These are phyloP conservation scores for Tipula vernalis DNA, from an alignment of 2,888 invertebrate genomes.

Conservation along the genomic window DNA sequence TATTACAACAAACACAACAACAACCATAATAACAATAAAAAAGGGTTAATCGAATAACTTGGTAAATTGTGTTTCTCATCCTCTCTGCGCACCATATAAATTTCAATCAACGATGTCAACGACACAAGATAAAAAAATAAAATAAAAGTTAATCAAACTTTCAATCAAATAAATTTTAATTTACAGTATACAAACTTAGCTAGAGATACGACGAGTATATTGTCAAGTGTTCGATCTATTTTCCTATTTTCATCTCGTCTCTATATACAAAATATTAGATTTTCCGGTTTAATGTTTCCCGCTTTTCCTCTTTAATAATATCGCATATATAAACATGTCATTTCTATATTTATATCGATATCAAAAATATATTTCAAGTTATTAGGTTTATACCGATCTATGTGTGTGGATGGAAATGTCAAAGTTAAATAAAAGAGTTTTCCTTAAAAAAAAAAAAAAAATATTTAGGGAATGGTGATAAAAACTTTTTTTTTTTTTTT, in stretches of 20 bases:
- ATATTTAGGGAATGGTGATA: background rate
- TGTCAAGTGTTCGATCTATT: background rate
- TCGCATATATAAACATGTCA: background rate
- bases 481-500: background rate
- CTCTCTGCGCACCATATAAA: background rate
- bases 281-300: background rate
- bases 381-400: background rate
- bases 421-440: background rate
- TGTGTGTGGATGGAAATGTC: background rate
- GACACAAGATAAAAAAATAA: background rate
- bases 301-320: background rate
- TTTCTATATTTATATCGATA: background rate
- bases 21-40: background rate
- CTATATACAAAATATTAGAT: background rate
- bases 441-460: background rate
- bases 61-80: background rate
- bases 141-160: background rate
- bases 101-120: background rate
- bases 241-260: background rate
- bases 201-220: background rate
- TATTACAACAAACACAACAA: background rate
- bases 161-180: constrained; percentile 4
- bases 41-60: background rate
- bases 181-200: background rate
- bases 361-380: background rate